Conservation (phyloP, 1,140 invertebrate species). For the Venturia canescens region DNA sequence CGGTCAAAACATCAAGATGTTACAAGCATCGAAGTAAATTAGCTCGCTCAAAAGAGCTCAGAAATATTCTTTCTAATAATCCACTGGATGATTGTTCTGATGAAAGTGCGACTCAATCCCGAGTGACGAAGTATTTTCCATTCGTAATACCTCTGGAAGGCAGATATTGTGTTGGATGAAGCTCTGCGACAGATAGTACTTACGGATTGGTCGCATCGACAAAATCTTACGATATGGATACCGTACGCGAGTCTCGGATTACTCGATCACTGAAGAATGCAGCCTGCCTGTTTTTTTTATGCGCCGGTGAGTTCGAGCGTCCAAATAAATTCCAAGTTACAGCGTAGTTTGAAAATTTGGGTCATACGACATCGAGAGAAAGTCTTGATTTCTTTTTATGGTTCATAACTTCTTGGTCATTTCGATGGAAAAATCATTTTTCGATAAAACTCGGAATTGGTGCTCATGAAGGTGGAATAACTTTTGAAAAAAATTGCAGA, state of each 20-base stretch:
- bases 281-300: slow-evolving; percentile 38
- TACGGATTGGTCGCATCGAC: neutral
- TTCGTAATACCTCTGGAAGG: neutral
- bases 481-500: too few species aligned
- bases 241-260: slow-evolving; percentile 45
- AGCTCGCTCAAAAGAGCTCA: too few species aligned
- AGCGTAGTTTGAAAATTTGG: too few species aligned
- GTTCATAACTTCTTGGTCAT: too few species aligned
- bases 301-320: slow-evolving; percentile 48
- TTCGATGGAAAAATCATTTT: too few species aligned
- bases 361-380: too few species aligned
- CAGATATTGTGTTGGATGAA: slow-evolving; percentile 29
- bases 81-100: neutral
- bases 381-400: too few species aligned
- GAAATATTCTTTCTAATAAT: too few species aligned
- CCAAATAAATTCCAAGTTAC: neutral
- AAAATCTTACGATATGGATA: slow-evolving; percentile 50
- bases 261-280: slow-evolving; percentile 47
- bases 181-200: slow-evolving; percentile 1
- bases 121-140: neutral
- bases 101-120: neutral
- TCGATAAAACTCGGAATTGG: too few species aligned
- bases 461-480: too few species aligned
- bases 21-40: neutral
- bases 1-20: neutral